Conservation (phyloP, 2,113 vertebrate genomes). For the Salvelinus sp. region DNA sequence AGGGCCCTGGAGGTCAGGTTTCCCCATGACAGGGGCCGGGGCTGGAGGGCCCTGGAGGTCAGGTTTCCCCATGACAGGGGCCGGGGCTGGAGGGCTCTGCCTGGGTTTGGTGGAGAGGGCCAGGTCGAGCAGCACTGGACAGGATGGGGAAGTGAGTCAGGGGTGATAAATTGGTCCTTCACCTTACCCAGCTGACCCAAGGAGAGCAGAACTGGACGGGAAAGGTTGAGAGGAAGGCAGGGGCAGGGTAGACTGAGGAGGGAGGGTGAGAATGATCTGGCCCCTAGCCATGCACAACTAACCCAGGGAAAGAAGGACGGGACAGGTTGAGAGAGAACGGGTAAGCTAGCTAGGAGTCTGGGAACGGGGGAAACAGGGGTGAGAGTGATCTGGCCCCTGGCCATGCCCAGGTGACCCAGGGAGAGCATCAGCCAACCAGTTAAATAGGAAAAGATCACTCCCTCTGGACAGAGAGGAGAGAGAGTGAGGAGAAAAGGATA, state of each 20-base stretch:
- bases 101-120: constrained; percentile 26
- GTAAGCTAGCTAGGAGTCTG: no score
- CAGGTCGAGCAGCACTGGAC: constrained; percentile 28
- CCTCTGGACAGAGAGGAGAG: constrained; percentile 11
- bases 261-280: no score
- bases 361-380: background rate
- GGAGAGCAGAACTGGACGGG: background rate
- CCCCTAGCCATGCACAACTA: no score
- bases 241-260: no score
- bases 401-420: background rate
- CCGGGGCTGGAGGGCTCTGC: constrained; percentile 23
- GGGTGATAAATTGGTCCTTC: background rate
- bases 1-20: constrained; percentile 6
- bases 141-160: background rate
- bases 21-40: background rate
- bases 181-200: background rate
- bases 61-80: constrained; percentile 46
- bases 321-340: background rate
- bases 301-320: background rate
- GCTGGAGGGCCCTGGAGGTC: constrained; percentile 12
- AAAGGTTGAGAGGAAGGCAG: no score
- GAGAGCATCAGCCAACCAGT: constrained; percentile 57
- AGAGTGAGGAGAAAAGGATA: background rate
- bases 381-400: no score
- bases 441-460: constrained; percentile 72